Evolutionary conservation across 2,888 invertebrate species (phyloP), one percentile per base, ranked within the genome.

Genomic region (Meteorus colon): DNA sequence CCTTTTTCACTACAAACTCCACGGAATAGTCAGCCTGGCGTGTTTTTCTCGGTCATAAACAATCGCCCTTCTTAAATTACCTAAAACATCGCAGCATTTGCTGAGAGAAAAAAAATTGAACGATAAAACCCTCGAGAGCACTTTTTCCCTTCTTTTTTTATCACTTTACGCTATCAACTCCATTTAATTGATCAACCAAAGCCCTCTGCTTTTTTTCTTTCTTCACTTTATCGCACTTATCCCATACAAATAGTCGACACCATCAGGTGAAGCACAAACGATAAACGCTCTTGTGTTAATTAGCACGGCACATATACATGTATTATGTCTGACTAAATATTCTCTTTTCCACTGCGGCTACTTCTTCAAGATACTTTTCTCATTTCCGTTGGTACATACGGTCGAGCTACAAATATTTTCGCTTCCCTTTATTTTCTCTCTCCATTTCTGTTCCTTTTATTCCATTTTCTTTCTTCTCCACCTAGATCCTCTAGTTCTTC

Each of bases 41-140:
- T 19, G 55, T 55, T 55, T 55, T 55, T 55, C 24, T 37, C 19
- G 16, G 19, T 19, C 24, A 27, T 68, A 75, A 81, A 82, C 82
- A 80, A 85, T 85, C 83, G 83, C 81, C 80, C 78, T 78, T 12
- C 79, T 80, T 85, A 84, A 84, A 86, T 84, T 82, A 83, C 79
- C 79, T 59, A 76, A 81, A 82, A 82, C 81, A 84, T 83, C 82
- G 81, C 82, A 75, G 65, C 77, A 75, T 79, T 75, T 74, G 63
- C 74, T 37, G 60, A 31, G 60, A 65, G 63, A 55, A 73, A 74
- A 62, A 68, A 70, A 48, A 60, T 37, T 16, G 34, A 73, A 37
- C 48, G 24, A 71, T 67, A 67, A 60, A 69, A 48, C 69, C 60
- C 55, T 62, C 37, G 69, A 65, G 63, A 77, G 72, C 73, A 73